phyloP scores from a whole-genome alignment of 2,888 invertebrate genomes.

The Poecilobothrus nobilitatus region DNA sequence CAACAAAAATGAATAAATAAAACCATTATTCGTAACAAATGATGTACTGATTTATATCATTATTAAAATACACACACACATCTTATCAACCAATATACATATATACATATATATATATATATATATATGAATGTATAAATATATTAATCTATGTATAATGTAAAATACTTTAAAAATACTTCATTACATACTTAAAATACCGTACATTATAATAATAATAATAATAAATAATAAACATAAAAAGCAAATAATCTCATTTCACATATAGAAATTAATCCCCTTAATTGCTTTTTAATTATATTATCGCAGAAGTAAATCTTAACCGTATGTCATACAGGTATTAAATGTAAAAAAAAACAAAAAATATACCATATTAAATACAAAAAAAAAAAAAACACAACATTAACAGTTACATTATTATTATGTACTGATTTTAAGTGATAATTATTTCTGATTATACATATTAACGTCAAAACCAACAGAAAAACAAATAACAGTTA shows the following conservation, averaged over 20 bases:
- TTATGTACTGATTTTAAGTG: neutral
- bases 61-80: no score
- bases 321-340: neutral
- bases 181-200: no score
- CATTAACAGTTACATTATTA: neutral
- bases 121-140: no score
- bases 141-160: no score
- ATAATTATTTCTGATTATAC: neutral
- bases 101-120: no score
- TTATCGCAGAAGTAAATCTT: neutral
- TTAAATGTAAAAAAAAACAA: neutral
- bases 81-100: no score
- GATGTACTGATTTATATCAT: no score
- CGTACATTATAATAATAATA: neutral
- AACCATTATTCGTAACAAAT: no score
- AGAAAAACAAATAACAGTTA: no score
- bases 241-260: neutral
- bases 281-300: conserved; percentile 12
- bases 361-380: neutral
- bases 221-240: neutral
- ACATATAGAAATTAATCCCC: neutral
- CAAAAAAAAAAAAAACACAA: neutral
- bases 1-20: no score
- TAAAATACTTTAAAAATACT: no score
- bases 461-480: neutral